Evolutionary conservation across 2,797 vertebrate genomes (phyloP), one percentile per base, ranked within the genome.

Genomic region (Lophotriccus pileatus): DNA sequence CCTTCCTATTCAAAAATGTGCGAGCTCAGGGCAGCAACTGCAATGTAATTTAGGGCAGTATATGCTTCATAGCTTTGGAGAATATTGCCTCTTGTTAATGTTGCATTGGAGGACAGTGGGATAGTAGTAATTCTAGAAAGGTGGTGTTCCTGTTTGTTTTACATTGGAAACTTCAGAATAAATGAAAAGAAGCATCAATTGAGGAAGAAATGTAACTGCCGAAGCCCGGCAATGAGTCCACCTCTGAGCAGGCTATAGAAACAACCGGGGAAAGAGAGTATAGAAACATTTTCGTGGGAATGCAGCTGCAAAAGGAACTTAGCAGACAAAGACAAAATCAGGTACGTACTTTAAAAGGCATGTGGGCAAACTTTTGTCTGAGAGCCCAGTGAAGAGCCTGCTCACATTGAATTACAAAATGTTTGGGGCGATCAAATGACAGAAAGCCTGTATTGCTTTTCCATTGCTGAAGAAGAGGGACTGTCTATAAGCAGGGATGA

Each of bases 31-130:
- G 96, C 96, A 97, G 97, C 73, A 55, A 90, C 96, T 93, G 97
- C 96, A 89, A 70, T 97, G 96, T 98, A 97, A 98, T 98, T 98
- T 98, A 97, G 97, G 97, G 93, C 97, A 97, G 96, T 95, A 96
- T 97, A 97, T 96, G 97, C 97, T 98, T 98, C 95, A 96, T 93
- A 97, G 97, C 96, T 96, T 97, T 94, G 96, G 93, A 97, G 97
- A 97, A 98, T 98, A 98, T 98, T 97, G 97, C 95, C 94, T 98
- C 92, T 86, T 77, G 60, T 95, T 98, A 97, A 98, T 97, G 97
- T 96, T 96, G 89, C 97, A 93, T 97, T 37, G 55, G 96, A 93
- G 97, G 96, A 95, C 94, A 96, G 96, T 92, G 91, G 94, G 96
- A 96, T 94, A 97, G 96, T 85, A 96, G 96, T 97, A 79, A 98